These are phyloP conservation scores for Cosmia pyralina DNA, from an alignment of 2,888 invertebrate species.

Conservation along the genomic window DNA sequence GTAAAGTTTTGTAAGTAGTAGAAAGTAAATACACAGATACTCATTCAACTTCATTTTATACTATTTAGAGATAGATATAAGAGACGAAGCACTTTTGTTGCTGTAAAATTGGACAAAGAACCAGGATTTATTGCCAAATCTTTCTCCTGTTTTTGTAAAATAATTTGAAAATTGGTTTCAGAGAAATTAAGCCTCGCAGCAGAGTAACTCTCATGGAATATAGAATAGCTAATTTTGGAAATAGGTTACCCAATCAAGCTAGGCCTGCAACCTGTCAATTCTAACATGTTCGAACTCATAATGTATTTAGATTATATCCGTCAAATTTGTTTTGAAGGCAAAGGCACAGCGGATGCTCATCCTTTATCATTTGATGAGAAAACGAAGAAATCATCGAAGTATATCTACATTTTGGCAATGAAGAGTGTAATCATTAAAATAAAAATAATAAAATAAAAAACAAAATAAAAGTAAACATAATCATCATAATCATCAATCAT, in stretches of 20 bases:
- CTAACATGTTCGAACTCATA: constrained; percentile 34
- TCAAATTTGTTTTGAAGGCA: constrained; percentile 1
- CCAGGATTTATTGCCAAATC: neutral
- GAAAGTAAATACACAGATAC: neutral
- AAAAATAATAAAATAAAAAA: no score
- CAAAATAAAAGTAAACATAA: no score
- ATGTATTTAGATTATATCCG: constrained; percentile 31
- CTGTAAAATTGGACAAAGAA: no score
- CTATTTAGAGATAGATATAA: neutral
- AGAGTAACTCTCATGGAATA: neutral
- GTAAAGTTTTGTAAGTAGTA: no score
- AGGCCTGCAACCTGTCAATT: constrained; percentile 38
- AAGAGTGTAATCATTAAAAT: no score
- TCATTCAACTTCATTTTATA: neutral
- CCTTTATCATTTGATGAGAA: constrained; percentile 12
- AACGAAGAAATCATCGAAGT: constrained; percentile 13
- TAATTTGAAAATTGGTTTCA: neutral
- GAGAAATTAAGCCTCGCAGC: neutral
- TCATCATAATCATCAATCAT: no score
- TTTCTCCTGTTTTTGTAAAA: neutral
- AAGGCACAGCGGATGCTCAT: neutral
- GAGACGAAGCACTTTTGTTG: neutral
- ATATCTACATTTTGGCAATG: neutral
- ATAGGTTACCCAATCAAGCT: constrained; percentile 38
- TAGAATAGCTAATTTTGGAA: constrained; percentile 30